These are phyloP conservation scores for Ferrisia virgata DNA, from an alignment of 2,888 invertebrate species.

Conservation along the genomic window DNA sequence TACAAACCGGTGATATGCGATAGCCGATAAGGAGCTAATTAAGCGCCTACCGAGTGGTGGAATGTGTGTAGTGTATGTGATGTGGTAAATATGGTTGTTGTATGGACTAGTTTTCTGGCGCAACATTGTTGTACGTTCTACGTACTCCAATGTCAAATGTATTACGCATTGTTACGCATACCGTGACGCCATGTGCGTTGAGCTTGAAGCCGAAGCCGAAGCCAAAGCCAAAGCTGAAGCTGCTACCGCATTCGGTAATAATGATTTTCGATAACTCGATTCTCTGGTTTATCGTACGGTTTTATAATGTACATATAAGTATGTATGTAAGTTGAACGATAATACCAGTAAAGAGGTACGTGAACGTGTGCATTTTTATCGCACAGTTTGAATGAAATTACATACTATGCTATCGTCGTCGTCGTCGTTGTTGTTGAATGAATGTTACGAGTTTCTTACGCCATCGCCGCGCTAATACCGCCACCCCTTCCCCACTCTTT, in stretches of 20 bases:
- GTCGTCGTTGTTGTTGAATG: too few species aligned
- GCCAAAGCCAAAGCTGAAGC: too few species aligned
- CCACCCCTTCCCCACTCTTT: not conserved
- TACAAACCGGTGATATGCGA: not conserved
- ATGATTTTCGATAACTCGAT: not conserved
- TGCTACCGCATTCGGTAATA: not conserved
- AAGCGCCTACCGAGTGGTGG: not conserved
- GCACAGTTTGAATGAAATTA: not conserved
- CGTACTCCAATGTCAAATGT: constrained; percentile 5
- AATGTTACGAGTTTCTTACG: not conserved
- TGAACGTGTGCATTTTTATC: too few species aligned
- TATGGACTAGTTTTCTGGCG: not conserved
- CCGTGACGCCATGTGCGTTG: not conserved
- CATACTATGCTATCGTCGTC: not conserved
- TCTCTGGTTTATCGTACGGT: not conserved
- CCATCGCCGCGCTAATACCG: too few species aligned
- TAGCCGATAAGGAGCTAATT: not conserved
- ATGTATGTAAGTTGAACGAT: not conserved
- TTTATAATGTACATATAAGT: not conserved
- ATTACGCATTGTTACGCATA: not conserved
- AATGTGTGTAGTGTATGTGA: too few species aligned
- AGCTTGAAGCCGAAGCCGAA: not conserved
- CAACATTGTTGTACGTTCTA: not conserved
- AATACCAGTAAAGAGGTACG: too few species aligned
- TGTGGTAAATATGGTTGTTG: not conserved